Percentiles rank a stretch among this genome's conserved stretches.
phyloP scores from a whole-genome alignment of 92 coral and sea anemone species.

The Hydrozoanthus gracilis region DNA sequence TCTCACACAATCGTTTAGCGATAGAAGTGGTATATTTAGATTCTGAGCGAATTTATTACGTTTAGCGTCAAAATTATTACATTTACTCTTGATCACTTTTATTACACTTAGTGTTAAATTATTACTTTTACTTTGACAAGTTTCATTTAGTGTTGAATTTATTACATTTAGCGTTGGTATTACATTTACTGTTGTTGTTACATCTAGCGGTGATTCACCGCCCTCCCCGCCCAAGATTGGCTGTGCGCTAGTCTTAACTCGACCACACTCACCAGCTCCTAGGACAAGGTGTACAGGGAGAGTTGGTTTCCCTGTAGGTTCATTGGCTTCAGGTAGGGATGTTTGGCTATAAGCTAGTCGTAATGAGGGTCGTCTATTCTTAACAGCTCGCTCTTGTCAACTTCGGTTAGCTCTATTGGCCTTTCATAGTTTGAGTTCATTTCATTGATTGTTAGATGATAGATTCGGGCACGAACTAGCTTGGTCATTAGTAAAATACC shows the following conservation, averaged over 20 bases:
- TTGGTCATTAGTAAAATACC: background rate
- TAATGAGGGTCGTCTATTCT: constrained; percentile 31
- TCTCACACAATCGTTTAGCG: too few species aligned
- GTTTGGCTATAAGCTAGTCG: background rate
- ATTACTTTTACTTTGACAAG: too few species aligned
- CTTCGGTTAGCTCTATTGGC: constrained; percentile 35
- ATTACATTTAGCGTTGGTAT: too few species aligned
- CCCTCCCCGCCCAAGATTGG: constrained; percentile 35
- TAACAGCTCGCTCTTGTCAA: constrained; percentile 24
- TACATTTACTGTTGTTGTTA: background rate
- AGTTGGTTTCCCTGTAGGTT: constrained; percentile 27
- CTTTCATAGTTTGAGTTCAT: constrained; percentile 10
- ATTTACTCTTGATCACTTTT: too few species aligned
- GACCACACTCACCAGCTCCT: constrained; percentile 43
- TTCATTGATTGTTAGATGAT: background rate
- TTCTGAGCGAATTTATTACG: too few species aligned
- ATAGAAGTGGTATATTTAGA: too few species aligned
- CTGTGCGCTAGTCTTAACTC: constrained; percentile 22
- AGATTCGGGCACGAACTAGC: background rate
- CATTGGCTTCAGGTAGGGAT: constrained; percentile 10
- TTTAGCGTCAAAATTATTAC: too few species aligned
- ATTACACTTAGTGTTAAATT: too few species aligned
- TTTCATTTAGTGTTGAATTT: too few species aligned
- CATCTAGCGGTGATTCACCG: constrained; percentile 30
- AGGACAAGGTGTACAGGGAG: constrained; percentile 46